These are phyloP conservation scores for Pilophorus perplexus DNA, from an alignment of 2,888 invertebrate genomes.

Conservation along the genomic window DNA sequence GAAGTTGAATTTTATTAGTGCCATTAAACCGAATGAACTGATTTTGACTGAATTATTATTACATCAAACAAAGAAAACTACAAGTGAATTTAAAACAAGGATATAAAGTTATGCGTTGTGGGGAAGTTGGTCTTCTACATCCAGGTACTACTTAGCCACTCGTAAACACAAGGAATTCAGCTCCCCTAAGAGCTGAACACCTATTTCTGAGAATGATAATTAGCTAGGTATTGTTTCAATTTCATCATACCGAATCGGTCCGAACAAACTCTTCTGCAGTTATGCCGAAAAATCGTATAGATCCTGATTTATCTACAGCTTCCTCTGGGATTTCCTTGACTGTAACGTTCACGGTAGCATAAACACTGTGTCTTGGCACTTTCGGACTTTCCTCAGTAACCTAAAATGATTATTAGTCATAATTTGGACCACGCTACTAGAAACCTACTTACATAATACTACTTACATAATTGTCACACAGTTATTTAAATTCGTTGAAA, in stretches of 20 bases:
- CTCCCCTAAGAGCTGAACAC: no score
- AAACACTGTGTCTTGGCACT: conserved; percentile 67
- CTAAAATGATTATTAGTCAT: no score
- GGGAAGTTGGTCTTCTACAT: no score
- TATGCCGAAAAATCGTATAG: conserved; percentile 76
- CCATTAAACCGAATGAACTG: neutral
- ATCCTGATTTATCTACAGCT: conserved; percentile 89
- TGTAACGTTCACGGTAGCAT: conserved; percentile 81
- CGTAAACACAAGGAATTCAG: no score
- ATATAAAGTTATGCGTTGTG: no score
- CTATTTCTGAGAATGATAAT: no score
- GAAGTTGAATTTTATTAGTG: neutral
- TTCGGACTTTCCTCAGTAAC: conserved; percentile 66
- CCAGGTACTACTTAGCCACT: no score
- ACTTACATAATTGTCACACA: no score
- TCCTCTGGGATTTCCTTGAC: conserved; percentile 86
- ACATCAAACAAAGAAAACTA: neutral
- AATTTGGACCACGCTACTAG: no score
- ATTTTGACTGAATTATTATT: neutral
- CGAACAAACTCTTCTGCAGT: conserved; percentile 84
- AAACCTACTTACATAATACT: no score
- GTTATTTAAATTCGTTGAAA: no score
- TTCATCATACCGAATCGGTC: conserved; percentile 51
- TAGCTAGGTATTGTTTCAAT: no score
- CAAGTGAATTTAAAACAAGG: neutral